Base-by-base conservation (phyloP, 2,113 vertebrate species). In the Aptenodytes forsteri region DNA sequence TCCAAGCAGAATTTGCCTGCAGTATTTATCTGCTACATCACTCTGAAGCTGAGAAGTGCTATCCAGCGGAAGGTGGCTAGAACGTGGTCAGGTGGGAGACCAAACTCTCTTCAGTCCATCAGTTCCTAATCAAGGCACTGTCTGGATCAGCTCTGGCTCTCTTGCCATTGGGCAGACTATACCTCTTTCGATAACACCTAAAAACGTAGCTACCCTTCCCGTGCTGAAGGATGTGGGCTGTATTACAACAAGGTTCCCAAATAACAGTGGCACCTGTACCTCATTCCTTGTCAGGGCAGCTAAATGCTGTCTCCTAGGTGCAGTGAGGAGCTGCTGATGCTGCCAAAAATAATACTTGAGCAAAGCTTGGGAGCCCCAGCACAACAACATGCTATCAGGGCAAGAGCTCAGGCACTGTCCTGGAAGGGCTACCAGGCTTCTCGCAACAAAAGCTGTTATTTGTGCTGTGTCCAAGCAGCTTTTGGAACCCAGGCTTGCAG, bases 151-250 rank as follows among this genome's bases (percentile, higher is more conserved):
- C 62, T 72, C 70, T 72, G 55, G n/a, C 38, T 76, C 67, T 81
- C 50, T 9, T 36, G 32, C 29, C 0, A 0, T 23, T 2, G 3
- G 49, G 65, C 34, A 87, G 85, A 21, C 52, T 59, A 55, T 5
- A 27, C 18, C 34, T 78, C 64, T 75, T 90, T 42, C 15, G 36
- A 0, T 26, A 62, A 52, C 25, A 86, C 52, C 88, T 75, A 4
- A 19, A 93, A 34, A 36, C 2, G 8, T 19, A 61, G n/a, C 64
- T 64, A 34, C 19, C 27, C 32, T 64, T 55, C 38, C 67, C 3
- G 3, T 58, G 83, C 49, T 71, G 38, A 84, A 91, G 83, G 56
- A 89, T 4, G 17, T 34, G 17, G 25, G 54, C 61, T 85, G 40
- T 46, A 32, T 46, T 30, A 89, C 22, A 69, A 12, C 22, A 56